phyloP scores from a whole-genome alignment of 2,888 invertebrate species.

The Crematogaster levior region DNA sequence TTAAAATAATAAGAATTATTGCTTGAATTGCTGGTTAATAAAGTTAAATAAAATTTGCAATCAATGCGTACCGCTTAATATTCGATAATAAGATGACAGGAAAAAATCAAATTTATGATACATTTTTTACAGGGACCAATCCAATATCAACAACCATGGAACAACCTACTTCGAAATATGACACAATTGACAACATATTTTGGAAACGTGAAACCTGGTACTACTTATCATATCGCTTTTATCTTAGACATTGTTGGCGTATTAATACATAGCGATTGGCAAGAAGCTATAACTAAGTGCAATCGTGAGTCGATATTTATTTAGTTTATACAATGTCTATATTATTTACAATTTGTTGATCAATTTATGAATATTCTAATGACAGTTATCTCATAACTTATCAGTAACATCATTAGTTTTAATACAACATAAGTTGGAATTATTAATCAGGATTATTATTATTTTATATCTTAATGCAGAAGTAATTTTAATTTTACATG shows the following conservation, averaged over 20 bases:
- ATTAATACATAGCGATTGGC: slow-evolving; percentile 41
- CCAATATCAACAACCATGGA: neutral
- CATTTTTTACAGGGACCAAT: slow-evolving; percentile 19
- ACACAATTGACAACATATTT: slow-evolving; percentile 29
- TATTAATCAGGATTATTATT: too few species aligned
- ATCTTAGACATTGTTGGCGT: neutral
- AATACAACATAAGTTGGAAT: too few species aligned
- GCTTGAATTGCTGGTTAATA: neutral
- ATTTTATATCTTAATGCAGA: too few species aligned
- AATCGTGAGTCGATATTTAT: slow-evolving; percentile 58
- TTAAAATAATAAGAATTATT: neutral
- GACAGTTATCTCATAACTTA: too few species aligned
- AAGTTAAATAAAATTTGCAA: neutral
- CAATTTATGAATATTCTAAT: too few species aligned
- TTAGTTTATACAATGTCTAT: too few species aligned
- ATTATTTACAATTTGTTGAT: neutral
- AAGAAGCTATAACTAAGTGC: slow-evolving; percentile 64
- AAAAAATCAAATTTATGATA: too few species aligned
- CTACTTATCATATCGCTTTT: slow-evolving; percentile 52
- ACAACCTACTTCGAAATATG: slow-evolving; percentile 1
- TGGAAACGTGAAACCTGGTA: slow-evolving; percentile 60
- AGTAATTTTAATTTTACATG: too few species aligned
- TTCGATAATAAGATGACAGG: too few species aligned
- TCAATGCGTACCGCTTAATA: too few species aligned
- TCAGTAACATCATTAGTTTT: too few species aligned